Conservation (phyloP, 2,113 vertebrate genomes). For the Sakesphorus luctuosus region DNA sequence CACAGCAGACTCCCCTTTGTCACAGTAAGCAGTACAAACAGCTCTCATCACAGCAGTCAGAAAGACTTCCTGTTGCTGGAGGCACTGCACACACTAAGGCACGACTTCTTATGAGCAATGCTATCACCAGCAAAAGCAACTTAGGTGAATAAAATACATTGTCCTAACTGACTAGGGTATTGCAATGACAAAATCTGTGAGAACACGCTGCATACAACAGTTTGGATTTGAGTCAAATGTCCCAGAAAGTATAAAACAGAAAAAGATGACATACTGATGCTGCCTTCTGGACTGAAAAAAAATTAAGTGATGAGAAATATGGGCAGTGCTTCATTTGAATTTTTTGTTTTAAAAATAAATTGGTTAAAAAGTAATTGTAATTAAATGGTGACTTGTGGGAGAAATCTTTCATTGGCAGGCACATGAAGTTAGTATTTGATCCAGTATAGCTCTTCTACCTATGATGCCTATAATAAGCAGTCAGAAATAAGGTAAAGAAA, state of each 20-base stretch:
- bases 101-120: fast-evolving
- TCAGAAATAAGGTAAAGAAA: neutral
- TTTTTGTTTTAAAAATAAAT: neutral
- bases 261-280: neutral
- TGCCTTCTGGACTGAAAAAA: neutral
- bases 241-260: neutral
- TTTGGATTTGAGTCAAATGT: neutral
- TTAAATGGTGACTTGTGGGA: neutral
- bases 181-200: neutral
- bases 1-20: neutral
- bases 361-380: neutral
- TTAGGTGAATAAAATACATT: neutral
- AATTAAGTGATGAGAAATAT: neutral
- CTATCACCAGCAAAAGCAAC: neutral
- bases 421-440: neutral
- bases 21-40: neutral
- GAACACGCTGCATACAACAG: neutral
- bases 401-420: neutral
- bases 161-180: fast-evolving
- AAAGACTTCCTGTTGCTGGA: neutral
- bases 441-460: neutral
- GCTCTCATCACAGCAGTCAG: neutral
- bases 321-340: neutral
- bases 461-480: neutral
- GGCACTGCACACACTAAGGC: fast-evolving